Evolutionary conservation across 2,888 invertebrate genomes (phyloP), one percentile per base, ranked within the genome.

Genomic region (Diarsia rubi): DNA sequence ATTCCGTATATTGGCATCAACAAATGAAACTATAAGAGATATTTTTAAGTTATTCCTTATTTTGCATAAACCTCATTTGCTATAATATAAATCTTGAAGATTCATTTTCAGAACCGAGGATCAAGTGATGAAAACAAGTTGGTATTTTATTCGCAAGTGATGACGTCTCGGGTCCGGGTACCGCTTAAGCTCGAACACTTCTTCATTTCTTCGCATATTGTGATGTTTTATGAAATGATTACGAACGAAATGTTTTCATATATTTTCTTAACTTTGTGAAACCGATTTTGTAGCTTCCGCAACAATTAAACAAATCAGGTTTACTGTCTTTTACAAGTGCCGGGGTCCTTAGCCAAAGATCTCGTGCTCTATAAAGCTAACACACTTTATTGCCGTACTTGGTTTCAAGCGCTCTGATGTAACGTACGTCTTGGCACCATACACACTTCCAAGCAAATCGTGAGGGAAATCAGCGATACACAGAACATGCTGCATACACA

Each of bases 61-160:
- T 84, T 81, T 77, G 69, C 84, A 80, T 81, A 84, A 76, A 82
- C 63, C 69, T 81, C 59, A 81, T 82, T 82, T 84, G 73, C 67
- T 84, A 80, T 75, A 73, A 80, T 75, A 73, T 72, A 73, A 76
- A 77, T 81, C 81, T 76, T 60, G 49, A 62, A 84, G 69, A 60
- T 84, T 81, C 69, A 73, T 81, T 81, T 82, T 64, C 65, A 70
- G 76, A 72, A 69, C 59, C 45, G 63, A 68, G 73, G 67, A 80
- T 83, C 81, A 67, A 76, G 65, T 81, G 69, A 73, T 67, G 66
- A 75, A 80, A 80, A 70, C 45, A 67, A 82, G 80, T 81, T 73
- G 69, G 42, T 64, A 70, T 81, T 80, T 76, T 83, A 80, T 71
- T 76, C 72, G 27, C 69, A 64, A 69, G 37, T 63, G 63, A 72